A percentile compares a stretch with the other conserved stretches of the same genome.
Evolutionary conservation across 1,140 invertebrate genomes (phyloP).

Genomic region (Drosophila biarmipes): DNA sequence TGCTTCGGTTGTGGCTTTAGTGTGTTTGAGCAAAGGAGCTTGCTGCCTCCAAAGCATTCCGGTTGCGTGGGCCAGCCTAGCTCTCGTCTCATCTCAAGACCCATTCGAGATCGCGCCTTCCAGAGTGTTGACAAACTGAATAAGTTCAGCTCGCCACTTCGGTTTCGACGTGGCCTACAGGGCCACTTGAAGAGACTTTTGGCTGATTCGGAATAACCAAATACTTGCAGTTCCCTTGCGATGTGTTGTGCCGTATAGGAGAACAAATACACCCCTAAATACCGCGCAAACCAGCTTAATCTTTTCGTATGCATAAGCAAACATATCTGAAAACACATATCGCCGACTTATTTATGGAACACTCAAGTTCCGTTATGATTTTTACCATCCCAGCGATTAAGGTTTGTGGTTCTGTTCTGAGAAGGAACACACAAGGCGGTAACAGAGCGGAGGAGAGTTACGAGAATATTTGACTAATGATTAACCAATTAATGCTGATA

Average conservation of each 20-base stretch:
- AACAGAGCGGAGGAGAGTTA: conserved; percentile 32
- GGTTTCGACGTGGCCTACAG: neutral
- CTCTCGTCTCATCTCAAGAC: conserved; percentile 10
- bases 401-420: conserved; percentile 7
- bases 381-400: conserved; percentile 33
- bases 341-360: conserved; percentile 23
- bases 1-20: conserved; percentile 15
- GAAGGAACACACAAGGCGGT: conserved; percentile 2
- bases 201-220: neutral
- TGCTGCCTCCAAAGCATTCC: neutral
- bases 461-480: conserved; percentile 79
- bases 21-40: neutral
- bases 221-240: neutral
- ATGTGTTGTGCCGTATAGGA: neutral
- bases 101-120: conserved; percentile 12
- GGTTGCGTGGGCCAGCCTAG: conserved; percentile 5
- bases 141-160: conserved; percentile 1
- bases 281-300: neutral
- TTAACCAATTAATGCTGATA: conserved; percentile 81
- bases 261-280: too few species aligned
- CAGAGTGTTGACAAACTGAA: conserved; percentile 10
- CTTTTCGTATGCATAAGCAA: neutral
- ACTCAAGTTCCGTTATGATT: conserved; percentile 34
- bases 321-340: conserved; percentile 1
- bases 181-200: neutral